Conservation (phyloP, 2,888 invertebrate genomes). For the Muscina levida region DNA sequence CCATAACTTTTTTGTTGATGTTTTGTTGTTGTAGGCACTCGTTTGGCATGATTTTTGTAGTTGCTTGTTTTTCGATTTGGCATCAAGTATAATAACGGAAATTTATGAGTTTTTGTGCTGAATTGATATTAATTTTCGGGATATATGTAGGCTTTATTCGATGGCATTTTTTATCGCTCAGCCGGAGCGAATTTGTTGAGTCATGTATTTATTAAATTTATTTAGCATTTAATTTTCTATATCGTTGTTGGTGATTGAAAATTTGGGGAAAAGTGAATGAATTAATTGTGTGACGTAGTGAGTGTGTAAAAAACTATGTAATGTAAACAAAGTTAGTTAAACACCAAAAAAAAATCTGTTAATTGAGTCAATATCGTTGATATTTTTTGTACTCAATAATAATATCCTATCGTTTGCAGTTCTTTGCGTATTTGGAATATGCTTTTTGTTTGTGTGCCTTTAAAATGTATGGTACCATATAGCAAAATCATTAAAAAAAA, state of each 20-base stretch:
- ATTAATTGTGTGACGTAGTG: background rate
- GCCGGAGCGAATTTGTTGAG: background rate
- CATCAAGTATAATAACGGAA: conserved; percentile 44
- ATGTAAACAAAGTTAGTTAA: too few species aligned
- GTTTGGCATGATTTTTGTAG: conserved; percentile 7
- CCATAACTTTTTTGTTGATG: conserved; percentile 31
- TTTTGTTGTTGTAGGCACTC: conserved; percentile 21
- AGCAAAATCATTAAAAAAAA: too few species aligned
- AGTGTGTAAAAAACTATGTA: background rate
- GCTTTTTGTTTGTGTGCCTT: too few species aligned
- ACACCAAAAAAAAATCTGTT: too few species aligned
- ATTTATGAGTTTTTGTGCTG: conserved; percentile 47
- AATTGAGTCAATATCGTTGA: too few species aligned
- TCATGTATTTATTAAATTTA: background rate
- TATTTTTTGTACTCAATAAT: too few species aligned
- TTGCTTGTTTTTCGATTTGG: background rate
- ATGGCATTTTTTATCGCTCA: background rate
- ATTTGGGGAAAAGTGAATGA: background rate
- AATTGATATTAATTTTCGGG: conserved; percentile 20
- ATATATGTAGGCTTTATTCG: conserved; percentile 11
- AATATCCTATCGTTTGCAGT: too few species aligned
- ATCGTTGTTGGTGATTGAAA: conserved; percentile 49
- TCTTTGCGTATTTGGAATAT: too few species aligned
- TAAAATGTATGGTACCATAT: too few species aligned
- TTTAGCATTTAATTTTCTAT: conserved; percentile 22